Percentiles rank a stretch among this genome's conserved stretches.
These are phyloP conservation scores for Lophura nycthemera DNA, from an alignment of 2,113 vertebrate genomes.

Conservation along the genomic window DNA sequence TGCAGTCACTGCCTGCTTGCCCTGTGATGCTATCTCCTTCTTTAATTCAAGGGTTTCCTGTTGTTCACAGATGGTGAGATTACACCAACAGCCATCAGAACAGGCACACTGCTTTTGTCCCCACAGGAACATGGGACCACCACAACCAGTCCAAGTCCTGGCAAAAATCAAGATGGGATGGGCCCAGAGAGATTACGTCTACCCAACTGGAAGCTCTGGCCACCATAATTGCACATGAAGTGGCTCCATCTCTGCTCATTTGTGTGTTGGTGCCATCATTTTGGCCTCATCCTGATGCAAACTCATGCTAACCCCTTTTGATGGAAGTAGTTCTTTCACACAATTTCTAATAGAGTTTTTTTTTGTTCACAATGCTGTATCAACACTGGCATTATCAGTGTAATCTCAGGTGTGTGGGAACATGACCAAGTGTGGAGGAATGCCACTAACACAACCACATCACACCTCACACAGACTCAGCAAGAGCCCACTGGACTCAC, in stretches of 20 bases:
- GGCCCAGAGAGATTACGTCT: neutral
- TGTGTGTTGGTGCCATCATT: neutral
- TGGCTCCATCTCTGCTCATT: neutral
- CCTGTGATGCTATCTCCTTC: neutral
- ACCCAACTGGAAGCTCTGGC: neutral
- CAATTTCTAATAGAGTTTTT: neutral
- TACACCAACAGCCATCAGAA: neutral
- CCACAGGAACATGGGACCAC: neutral
- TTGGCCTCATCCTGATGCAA: neutral
- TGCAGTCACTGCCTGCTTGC: neutral
- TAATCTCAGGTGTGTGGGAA: neutral
- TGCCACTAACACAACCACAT: too few relatives aligned
- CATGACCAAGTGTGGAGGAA: neutral
- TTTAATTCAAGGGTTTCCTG: neutral
- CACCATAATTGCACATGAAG: neutral
- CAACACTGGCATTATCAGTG: neutral
- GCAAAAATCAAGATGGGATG: neutral
- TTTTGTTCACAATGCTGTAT: neutral
- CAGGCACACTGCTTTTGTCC: neutral
- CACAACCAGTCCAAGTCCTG: neutral
- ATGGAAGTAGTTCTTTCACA: neutral
- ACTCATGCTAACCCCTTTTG: neutral
- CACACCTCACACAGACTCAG: neutral
- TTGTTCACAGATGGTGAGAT: rapidly evolving
- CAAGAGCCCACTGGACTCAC: rapidly evolving